Conservation (phyloP, 2,888 invertebrate genomes). For the Macrosiphum euphorbiae region DNA sequence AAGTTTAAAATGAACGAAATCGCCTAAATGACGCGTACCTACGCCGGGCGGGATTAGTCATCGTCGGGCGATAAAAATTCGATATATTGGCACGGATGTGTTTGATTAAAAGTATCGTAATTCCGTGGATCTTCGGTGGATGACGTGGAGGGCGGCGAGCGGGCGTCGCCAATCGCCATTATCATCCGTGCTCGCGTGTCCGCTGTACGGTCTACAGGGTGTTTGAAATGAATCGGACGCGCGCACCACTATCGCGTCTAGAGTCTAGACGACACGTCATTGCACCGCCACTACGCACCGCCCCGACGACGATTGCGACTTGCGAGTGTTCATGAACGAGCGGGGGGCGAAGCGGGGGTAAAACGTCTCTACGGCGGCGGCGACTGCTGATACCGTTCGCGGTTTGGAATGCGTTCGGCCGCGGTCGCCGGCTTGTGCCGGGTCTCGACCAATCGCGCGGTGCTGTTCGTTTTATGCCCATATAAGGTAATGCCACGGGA, state of each 20-base stretch:
- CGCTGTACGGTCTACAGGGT: neutral
- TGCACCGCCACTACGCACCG: neutral
- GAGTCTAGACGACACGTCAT: conserved; percentile 57
- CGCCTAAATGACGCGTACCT: neutral
- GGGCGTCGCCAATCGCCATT: neutral
- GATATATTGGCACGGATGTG: neutral
- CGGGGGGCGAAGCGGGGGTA: neutral
- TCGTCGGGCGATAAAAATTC: neutral
- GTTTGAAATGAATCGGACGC: conserved; percentile 22
- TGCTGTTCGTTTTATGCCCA: conserved; percentile 82
- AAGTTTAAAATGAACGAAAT: neutral
- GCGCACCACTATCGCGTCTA: conserved; percentile 39
- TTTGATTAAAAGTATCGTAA: neutral
- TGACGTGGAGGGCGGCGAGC: neutral
- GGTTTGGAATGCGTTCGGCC: conserved; percentile 63
- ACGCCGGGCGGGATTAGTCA: neutral
- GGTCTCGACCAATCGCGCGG: conserved; percentile 77
- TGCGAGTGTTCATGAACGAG: neutral
- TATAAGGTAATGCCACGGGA: conserved; percentile 83
- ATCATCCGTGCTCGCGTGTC: neutral
- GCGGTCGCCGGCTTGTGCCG: conserved; percentile 67
- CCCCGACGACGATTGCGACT: neutral
- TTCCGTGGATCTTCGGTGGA: neutral
- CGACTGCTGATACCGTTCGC: conserved; percentile 53
- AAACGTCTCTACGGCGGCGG: conserved; percentile 21